These are phyloP conservation scores for Diglossa cyanea DNA, from an alignment of 2,797 vertebrate genomes.

Conservation along the genomic window DNA sequence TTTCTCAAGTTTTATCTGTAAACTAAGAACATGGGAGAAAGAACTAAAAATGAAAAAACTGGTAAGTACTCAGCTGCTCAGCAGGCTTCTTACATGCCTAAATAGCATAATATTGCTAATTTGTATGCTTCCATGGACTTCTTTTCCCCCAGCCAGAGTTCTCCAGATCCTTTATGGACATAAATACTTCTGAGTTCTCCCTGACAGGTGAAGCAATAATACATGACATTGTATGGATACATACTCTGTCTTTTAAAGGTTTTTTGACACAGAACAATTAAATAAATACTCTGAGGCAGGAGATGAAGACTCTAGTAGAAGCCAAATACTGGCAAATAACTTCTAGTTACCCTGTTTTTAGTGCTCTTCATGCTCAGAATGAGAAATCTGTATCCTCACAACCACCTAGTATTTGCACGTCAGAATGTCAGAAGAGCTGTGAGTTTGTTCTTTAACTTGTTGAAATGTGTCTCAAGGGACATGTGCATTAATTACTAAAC, in stretches of 20 bases:
- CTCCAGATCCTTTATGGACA: not conserved
- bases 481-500: conserved; percentile 31
- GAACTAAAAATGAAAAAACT: not conserved
- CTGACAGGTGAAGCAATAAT: not conserved
- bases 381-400: not conserved
- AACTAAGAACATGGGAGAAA: not conserved
- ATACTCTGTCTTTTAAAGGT: not conserved
- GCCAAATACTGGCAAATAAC: not conserved
- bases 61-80: not conserved
- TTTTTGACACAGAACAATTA: not conserved
- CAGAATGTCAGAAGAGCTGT: not conserved
- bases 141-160: not conserved
- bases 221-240: not conserved
- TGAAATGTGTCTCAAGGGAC: not conserved
- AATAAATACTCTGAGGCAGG: not conserved
- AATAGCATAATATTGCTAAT: not conserved
- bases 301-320: not conserved
- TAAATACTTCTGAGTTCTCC: not conserved
- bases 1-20: conserved; percentile 15
- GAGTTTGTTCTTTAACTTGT: not conserved
- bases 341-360: not conserved
- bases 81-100: not conserved
- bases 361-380: not conserved
- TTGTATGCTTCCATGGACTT: not conserved
- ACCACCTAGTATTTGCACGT: not conserved